phyloP scores from a whole-genome alignment of 1,140 invertebrate species.

The Zelostemma sp. region DNA sequence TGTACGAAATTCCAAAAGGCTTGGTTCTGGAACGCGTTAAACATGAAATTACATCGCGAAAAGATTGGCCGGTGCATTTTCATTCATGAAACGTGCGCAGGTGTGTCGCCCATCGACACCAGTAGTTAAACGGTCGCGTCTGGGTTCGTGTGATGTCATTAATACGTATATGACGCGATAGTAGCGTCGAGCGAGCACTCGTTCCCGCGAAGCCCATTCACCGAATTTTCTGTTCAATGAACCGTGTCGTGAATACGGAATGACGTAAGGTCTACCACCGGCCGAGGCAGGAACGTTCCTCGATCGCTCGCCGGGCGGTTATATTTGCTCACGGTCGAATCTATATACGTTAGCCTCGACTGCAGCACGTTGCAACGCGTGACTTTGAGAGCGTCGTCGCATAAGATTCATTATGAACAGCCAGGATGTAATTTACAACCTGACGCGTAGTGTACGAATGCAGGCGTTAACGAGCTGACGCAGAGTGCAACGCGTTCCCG shows the following conservation, averaged over 20 bases:
- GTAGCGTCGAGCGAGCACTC: conserved; percentile 29
- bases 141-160: conserved; percentile 35
- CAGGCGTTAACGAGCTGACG: conserved; percentile 50
- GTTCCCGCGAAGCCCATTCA: conserved; percentile 57
- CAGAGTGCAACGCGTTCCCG: conserved; percentile 21
- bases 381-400: conserved; percentile 25
- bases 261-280: conserved; percentile 52
- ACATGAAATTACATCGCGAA: neutral
- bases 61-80: conserved; percentile 39
- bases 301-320: conserved; percentile 32
- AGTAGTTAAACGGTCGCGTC: conserved; percentile 30
- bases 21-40: neutral
- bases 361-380: conserved; percentile 16
- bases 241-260: conserved; percentile 60
- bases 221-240: conserved; percentile 64
- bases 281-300: conserved; percentile 29
- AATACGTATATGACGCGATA: conserved; percentile 41
- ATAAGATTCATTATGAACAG: conserved; percentile 53
- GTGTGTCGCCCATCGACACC: conserved; percentile 49
- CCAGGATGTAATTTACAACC: conserved; percentile 48
- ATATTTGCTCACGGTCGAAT: conserved; percentile 40
- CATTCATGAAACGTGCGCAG: conserved; percentile 53
- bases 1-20: neutral
- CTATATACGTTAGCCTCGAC: conserved; percentile 28
- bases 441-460: conserved; percentile 25